Evolutionary conservation across 2,797 vertebrate species (phyloP).

Genomic region (Hapalemur alaotrensis): DNA sequence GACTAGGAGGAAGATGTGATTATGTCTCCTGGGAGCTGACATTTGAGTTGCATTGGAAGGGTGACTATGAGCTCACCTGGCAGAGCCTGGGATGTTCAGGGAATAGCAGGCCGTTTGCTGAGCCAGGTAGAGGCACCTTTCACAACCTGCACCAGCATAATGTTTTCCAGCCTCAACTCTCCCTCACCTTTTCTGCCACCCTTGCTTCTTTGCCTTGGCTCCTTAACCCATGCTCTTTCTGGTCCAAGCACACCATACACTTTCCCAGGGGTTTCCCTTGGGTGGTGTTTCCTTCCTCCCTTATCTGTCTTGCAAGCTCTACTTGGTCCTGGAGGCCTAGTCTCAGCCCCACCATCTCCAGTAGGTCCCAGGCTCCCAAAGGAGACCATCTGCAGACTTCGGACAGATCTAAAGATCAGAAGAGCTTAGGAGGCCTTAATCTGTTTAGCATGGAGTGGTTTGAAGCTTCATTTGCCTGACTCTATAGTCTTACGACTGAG

Average conservation of each 20-base stretch:
- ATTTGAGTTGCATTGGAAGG: background rate
- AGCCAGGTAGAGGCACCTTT: background rate
- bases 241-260: background rate
- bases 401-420: background rate
- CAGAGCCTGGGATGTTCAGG: background rate
- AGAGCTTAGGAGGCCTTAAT: background rate
- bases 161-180: background rate
- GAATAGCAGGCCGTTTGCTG: background rate
- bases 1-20: too few species aligned
- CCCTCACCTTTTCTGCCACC: background rate
- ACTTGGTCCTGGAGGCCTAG: background rate
- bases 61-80: background rate
- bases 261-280: background rate
- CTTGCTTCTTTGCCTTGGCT: background rate
- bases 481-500: background rate
- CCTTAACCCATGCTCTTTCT: background rate
- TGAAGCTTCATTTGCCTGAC: background rate
- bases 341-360: background rate
- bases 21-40: accelerated
- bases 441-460: background rate
- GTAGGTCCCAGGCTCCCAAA: background rate
- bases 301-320: background rate
- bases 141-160: background rate
- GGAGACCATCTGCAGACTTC: too few species aligned
- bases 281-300: background rate